Percentiles rank a stretch among this genome's conserved stretches.
Evolutionary conservation across 2,888 invertebrate genomes (phyloP).

Genomic region (Protonemura montana): DNA sequence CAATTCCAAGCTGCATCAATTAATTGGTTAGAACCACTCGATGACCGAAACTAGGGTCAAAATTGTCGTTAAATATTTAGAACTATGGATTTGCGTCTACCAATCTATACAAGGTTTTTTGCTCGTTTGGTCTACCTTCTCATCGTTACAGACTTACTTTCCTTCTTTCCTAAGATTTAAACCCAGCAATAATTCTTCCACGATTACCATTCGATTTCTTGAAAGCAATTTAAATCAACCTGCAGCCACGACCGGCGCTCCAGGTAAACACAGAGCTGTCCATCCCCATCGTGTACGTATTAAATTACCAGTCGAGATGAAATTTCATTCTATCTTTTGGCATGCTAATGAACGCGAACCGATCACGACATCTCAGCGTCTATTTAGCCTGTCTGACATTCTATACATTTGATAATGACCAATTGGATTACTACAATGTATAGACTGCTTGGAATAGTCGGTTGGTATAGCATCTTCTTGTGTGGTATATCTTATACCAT

Average conservation of each 20-base stretch:
- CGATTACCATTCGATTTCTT: not conserved
- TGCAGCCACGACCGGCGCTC: not conserved
- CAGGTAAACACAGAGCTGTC: slow-evolving; percentile 23
- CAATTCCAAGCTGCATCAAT: too few species aligned
- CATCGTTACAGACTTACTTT: not conserved
- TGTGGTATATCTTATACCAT: slow-evolving; percentile 1
- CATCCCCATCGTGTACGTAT: slow-evolving; percentile 14
- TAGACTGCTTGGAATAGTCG: not conserved
- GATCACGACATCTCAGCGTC: slow-evolving; percentile 24
- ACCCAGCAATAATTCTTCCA: not conserved
- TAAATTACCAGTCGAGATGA: slow-evolving; percentile 21
- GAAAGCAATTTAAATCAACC: slow-evolving; percentile 37
- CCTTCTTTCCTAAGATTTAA: not conserved
- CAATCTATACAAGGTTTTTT: too few species aligned
- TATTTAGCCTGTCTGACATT: not conserved
- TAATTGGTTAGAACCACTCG: too few species aligned
- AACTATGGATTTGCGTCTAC: too few species aligned
- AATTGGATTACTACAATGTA: not conserved
- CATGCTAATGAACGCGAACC: slow-evolving; percentile 32
- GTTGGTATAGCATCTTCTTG: not conserved
- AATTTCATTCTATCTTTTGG: slow-evolving; percentile 25
- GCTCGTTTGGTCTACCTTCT: too few species aligned
- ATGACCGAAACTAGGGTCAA: too few species aligned
- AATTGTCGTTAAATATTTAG: too few species aligned
- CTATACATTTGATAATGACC: not conserved